Conservation (phyloP, 2,797 vertebrate species). For the Orientallactaga sibirica region DNA sequence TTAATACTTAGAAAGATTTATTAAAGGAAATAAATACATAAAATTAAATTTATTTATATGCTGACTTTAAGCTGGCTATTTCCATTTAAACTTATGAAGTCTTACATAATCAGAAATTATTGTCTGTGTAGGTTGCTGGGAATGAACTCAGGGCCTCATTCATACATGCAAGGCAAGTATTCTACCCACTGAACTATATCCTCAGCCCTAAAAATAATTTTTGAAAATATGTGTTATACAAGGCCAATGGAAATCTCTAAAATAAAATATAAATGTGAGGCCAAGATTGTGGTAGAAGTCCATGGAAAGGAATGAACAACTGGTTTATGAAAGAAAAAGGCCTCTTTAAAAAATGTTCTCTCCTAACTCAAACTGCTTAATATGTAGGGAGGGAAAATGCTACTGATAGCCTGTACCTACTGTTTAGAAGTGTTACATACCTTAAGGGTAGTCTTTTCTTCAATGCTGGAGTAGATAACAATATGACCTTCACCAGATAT, state of each 20-base stretch:
- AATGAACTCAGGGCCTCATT: background rate
- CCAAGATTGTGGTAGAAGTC: background rate
- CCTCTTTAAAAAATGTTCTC: slow-evolving; percentile 36
- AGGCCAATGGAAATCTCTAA: slow-evolving; percentile 17
- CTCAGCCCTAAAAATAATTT: background rate
- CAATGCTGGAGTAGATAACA: slow-evolving; percentile 94
- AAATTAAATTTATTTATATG: slow-evolving; percentile 27
- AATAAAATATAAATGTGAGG: slow-evolving; percentile 36
- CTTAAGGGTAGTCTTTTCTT: slow-evolving; percentile 96
- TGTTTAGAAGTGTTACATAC: slow-evolving; percentile 84
- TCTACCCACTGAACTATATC: background rate
- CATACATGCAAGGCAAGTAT: background rate
- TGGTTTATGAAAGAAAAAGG: slow-evolving; percentile 50
- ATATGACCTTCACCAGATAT: slow-evolving; percentile 97
- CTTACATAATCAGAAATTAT: slow-evolving; percentile 50
- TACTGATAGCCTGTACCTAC: background rate
- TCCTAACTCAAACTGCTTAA: slow-evolving; percentile 1
- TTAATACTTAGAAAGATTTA: slow-evolving; percentile 56
- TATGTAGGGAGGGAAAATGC: background rate
- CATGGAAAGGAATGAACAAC: slow-evolving; percentile 34
- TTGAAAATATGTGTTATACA: slow-evolving; percentile 20
- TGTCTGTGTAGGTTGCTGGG: background rate
- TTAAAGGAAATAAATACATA: slow-evolving; percentile 45
- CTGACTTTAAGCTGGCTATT: slow-evolving; percentile 44
- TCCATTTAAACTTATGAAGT: slow-evolving; percentile 46